Evolutionary conservation across 2,888 invertebrate genomes (phyloP), one percentile per base, ranked within the genome.

Genomic region (Eupithecia dodoneata): DNA sequence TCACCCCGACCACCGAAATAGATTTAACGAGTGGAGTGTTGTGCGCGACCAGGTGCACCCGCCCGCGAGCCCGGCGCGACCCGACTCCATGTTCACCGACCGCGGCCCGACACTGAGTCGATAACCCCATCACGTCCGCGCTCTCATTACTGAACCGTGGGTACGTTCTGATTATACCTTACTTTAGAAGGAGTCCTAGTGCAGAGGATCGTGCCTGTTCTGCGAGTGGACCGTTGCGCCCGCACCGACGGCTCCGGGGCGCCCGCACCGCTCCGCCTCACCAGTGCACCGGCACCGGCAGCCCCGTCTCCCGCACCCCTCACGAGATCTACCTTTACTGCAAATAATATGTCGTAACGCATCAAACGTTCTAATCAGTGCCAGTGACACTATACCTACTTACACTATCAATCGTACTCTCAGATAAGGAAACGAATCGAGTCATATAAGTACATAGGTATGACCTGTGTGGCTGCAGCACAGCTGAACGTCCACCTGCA

Each of bases 21-120:
- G 83, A 85, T 83, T 85, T 83, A 80, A 83, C 83, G 84, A 84
- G 80, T 81, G 80, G 44, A 44, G 72, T 52, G 52, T n/a, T 52
- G 52, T n/a, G 15, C 15, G 71, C 45, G 47, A 5, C 15, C 52
- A 52, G 52, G 52, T 52, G 52, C 52, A 15, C 30, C 30, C n/a
- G 47, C 5, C n/a, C 4, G 30, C 49, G 49, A 52, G 49, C 47
- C 12, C 12, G 15, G 6, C 15, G 52, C 52, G 52, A n/a, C 52
- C n/a, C 52, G 6, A 2, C 4, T 52, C 2, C n/a, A 52, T 6
- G 52, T 52, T n/a, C 2, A 52, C 52, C 52, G 52, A 52, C n/a
- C 52, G n/a, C 6, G n/a, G 7, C 52, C n/a, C 52, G 52, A 30
- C 30, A 30, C 30, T 1, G 30, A 30, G 30, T 30, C 52, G 52